Conservation (phyloP, 2,888 invertebrate genomes). For the Sarcophaga caerulescens region DNA sequence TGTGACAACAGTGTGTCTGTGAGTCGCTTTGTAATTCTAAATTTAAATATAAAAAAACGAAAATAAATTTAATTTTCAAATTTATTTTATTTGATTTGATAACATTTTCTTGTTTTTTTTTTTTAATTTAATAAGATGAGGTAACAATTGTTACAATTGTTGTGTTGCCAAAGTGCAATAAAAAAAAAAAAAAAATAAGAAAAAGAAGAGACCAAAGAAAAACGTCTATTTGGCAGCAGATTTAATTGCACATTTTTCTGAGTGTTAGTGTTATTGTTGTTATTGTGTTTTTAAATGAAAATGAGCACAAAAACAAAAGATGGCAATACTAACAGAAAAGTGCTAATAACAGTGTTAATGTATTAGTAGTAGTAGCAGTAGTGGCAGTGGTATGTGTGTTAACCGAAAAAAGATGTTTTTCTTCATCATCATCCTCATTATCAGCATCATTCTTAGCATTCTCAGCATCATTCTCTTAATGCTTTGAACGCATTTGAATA, state of each 20-base stretch:
- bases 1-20: neutral
- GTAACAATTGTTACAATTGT: slow-evolving; percentile 64
- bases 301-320: neutral
- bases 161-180: slow-evolving; percentile 52
- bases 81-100: no score
- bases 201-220: slow-evolving; percentile 43
- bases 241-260: slow-evolving; percentile 62
- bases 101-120: slow-evolving; percentile 59
- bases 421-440: no score
- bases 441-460: no score
- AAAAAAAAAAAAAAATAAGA: slow-evolving; percentile 9
- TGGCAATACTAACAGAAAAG: no score
- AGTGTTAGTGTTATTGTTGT: no score
- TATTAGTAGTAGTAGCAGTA: no score
- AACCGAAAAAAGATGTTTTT: no score
- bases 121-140: slow-evolving; percentile 61
- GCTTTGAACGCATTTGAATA: neutral
- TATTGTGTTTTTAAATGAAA: slow-evolving; percentile 31
- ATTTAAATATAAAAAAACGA: slow-evolving; percentile 33
- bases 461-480: no score
- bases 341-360: no score
- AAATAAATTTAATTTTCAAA: slow-evolving; percentile 38
- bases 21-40: neutral
- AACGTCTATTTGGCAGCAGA: slow-evolving; percentile 67
- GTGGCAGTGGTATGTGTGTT: no score